A percentile compares a stretch with the other conserved stretches of the same genome.
Conservation (phyloP, 2,113 vertebrate species). For the Prietella phreatophila region DNA sequence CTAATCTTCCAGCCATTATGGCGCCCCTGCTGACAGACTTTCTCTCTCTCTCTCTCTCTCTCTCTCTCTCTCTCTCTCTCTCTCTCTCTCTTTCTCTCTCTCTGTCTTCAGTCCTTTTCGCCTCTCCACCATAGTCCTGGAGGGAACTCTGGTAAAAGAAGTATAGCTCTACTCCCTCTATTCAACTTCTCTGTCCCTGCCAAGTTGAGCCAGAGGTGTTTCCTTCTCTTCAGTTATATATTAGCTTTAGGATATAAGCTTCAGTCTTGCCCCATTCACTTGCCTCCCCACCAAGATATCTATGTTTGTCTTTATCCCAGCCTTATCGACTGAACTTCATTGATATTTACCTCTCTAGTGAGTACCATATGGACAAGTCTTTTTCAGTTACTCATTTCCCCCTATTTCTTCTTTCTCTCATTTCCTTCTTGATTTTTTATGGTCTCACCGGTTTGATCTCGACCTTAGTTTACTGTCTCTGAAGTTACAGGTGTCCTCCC, state of each 20-base stretch:
- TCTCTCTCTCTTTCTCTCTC: conserved; percentile 13
- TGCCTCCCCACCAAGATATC: conserved; percentile 1
- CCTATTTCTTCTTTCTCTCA: background rate
- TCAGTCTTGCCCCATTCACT: background rate
- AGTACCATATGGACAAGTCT: background rate
- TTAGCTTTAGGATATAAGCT: conserved; percentile 41
- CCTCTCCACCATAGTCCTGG: background rate
- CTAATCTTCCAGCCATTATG: too few relatives aligned
- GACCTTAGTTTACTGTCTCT: background rate
- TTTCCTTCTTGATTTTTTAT: background rate
- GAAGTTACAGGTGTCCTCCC: background rate
- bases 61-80: conserved; percentile 25
- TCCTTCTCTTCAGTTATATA: conserved; percentile 17
- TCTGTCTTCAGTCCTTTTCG: background rate
- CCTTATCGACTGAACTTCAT: background rate
- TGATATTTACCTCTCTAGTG: background rate
- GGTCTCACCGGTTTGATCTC: background rate
- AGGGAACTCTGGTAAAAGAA: conserved; percentile 17
- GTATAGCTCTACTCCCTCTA: background rate
- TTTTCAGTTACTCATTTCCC: background rate
- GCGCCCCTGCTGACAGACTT: background rate
- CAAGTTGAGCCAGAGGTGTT: conserved; percentile 35
- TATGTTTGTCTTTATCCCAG: background rate
- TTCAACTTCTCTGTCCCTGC: background rate
- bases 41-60: background rate